These are phyloP conservation scores for Scaptodrosophila latifasciaeformis DNA, from an alignment of 2,888 invertebrate species.

Conservation along the genomic window DNA sequence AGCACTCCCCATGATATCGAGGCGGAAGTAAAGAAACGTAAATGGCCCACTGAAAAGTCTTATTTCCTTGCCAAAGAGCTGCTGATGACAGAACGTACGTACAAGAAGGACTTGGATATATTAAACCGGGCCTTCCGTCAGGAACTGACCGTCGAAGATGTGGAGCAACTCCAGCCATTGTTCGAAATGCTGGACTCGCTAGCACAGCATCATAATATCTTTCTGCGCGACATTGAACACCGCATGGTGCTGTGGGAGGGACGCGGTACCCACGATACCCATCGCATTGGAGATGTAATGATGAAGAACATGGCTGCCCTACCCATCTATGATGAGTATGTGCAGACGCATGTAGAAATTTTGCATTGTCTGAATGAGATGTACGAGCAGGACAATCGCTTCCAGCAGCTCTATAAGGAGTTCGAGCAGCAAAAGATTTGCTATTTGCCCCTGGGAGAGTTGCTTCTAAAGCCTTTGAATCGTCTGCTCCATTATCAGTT, in stretches of 20 bases:
- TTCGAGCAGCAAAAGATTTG: constrained; percentile 90
- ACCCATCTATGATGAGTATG: constrained; percentile 82
- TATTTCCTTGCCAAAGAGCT: constrained; percentile 94
- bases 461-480: constrained; percentile 88
- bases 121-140: constrained; percentile 88
- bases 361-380: constrained; percentile 88
- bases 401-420: constrained; percentile 82
- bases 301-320: constrained; percentile 81
- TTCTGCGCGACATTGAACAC: constrained; percentile 87
- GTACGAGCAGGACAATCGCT: constrained; percentile 81
- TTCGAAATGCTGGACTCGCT: constrained; percentile 85
- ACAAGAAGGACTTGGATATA: constrained; percentile 94
- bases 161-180: constrained; percentile 76
- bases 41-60: constrained; percentile 81
- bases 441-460: constrained; percentile 88
- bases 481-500: constrained; percentile 89
- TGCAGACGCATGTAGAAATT: constrained; percentile 84
- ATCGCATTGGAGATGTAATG: constrained; percentile 85
- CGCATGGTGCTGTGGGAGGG: constrained; percentile 85
- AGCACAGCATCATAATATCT: constrained; percentile 86
- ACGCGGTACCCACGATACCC: constrained; percentile 76
- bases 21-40: constrained; percentile 73
- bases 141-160: constrained; percentile 80
- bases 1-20: constrained; percentile 53
- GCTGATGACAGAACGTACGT: constrained; percentile 96